Percentiles rank a stretch among this genome's conserved stretches.
phyloP scores from a whole-genome alignment of 2,888 invertebrate genomes.

The Apamea monoglypha region DNA sequence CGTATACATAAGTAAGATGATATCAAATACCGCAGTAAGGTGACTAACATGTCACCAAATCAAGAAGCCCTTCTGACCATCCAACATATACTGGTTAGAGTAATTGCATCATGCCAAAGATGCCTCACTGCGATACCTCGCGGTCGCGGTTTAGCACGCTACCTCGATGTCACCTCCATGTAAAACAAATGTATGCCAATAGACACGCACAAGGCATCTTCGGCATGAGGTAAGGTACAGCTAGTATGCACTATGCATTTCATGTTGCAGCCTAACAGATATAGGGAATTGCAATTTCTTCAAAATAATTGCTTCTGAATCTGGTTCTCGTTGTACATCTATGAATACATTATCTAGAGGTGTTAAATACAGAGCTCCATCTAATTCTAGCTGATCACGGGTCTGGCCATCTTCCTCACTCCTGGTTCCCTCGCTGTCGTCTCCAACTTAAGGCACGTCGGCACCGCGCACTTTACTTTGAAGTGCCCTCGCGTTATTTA shows the following conservation, averaged over 20 bases:
- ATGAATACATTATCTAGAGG: no score
- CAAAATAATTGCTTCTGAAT: background rate
- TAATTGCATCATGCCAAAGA: background rate
- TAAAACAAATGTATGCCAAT: background rate
- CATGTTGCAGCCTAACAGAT: background rate
- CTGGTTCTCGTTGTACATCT: background rate
- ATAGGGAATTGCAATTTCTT: background rate
- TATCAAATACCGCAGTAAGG: background rate
- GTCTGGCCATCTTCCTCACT: background rate
- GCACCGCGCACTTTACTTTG: constrained; percentile 82
- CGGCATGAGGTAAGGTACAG: background rate
- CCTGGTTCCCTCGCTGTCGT: constrained; percentile 27
- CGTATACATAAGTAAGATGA: background rate
- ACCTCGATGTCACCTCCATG: background rate
- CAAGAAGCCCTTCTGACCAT: background rate
- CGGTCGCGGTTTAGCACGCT: background rate
- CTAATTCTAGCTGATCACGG: no score
- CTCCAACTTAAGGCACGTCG: constrained; percentile 56
- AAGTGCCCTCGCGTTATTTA: constrained; percentile 87
- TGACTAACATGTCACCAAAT: background rate
- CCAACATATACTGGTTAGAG: no score
- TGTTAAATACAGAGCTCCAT: background rate
- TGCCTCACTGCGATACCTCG: no score
- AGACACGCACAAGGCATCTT: background rate
- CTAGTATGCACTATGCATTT: no score